Evolutionary conservation across 1,140 invertebrate genomes (phyloP), one percentile per base, ranked within the genome.

Genomic region (Eurytemora carolleeae): DNA sequence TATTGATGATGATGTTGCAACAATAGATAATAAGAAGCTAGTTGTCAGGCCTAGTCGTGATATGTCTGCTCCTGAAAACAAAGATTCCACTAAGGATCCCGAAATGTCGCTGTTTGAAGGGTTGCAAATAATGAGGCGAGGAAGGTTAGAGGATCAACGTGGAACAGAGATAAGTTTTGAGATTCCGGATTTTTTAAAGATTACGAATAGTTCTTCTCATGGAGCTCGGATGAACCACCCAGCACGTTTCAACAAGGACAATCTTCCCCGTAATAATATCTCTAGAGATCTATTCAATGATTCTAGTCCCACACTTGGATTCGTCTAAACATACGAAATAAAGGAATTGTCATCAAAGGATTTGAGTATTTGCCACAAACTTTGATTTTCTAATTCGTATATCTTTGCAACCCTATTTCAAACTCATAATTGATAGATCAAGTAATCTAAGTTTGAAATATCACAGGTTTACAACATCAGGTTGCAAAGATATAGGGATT

Each of bases 91-190:
- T 44, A 7, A 7, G 7, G 7, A 7, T 7, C 7, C 31, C 31
- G 31, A 44, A 44, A 44, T 44, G 7, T 44, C 31, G 7, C 71
- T 83, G 58, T 82, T 85, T 65, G 84, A 86, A 70, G 82, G 84
- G 24, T 71, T 87, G 63, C 84, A 84, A 70, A 74, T 82, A 64
- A 83, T 82, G 1, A 84, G 87, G 70, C 71, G 81, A 64, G 78
- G 78, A 56, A 75, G 85, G 21, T 70, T 87, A 53, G 85, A 87
- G 70, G 85, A 87, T 70, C 85, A 88, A 71, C 74, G 85, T 65
- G 85, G 84, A 53, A 85, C 82, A 0, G 82, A 84, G 73, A 84
- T 85, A 1, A 85, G 85, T 69, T 84, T 82, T 67, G 82, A 86
- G 72, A 71, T 86, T 55, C 83, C 84, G 1, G 84, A 86, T 66